Base-by-base conservation (phyloP, 2,797 vertebrate species). In the Catharus ustulatus region DNA sequence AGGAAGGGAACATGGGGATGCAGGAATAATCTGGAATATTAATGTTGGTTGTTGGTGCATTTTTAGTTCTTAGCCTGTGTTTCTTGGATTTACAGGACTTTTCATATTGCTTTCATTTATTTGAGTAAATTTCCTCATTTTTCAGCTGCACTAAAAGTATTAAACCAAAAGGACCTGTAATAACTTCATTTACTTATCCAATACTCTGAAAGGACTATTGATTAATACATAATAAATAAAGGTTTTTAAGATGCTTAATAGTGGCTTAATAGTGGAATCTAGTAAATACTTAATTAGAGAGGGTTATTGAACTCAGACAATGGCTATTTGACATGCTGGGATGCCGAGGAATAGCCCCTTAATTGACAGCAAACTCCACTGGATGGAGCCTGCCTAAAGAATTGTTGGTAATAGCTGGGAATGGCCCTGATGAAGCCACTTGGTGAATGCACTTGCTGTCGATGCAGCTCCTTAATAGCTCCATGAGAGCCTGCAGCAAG, bases 221-320 rank as follows among this genome's bases (percentile, higher is more conserved):
- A 93, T 97, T 93, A 96, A 91, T 90, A 91, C 89, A 79, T 95
- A 97, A 95, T 94, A 96, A 97, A 96, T 87, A 93, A 92, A 92
- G 83, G 85, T 76, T 96, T 96, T 94, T 71, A 82, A 93, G 90
- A 95, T 88, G 85, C 77, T 94, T 93, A 94, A 94, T 93, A 95
- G 92, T 40, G 76, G 73, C 92, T 93, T 96, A 95, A 94, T 93
- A 93, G 92, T 90, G 72, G 91, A 91, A 94, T 94, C 93, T 95
- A 95, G 95, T 96, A 96, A 97, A 95, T 97, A 94, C 89, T 96
- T 96, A 91, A 96, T 95, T 95, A 95, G 95, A 73, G 91, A 82
- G 74, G 84, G 87, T 91, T 95, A 94, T 95, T 93, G 96, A 94
- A 55, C 87, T 84, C 83, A 75, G 88, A 81, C 79, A 91, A 94